phyloP scores from a whole-genome alignment of 1,140 invertebrate species.

The Drosophila oshimai region DNA sequence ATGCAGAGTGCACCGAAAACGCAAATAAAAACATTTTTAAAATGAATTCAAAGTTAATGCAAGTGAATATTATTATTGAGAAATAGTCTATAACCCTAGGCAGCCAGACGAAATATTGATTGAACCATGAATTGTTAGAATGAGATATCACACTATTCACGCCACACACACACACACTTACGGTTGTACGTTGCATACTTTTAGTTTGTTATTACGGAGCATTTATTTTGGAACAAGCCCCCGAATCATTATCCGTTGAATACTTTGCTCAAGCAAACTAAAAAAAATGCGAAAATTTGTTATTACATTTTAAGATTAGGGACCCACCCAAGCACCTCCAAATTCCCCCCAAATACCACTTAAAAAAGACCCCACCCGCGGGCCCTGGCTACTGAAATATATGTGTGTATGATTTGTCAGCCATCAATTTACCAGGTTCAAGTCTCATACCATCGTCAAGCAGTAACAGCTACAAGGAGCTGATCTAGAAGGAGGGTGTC shows the following conservation, averaged over 20 bases:
- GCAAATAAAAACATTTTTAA: conserved; percentile 44
- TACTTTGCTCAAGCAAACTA: conserved; percentile 43
- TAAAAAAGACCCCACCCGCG: background rate
- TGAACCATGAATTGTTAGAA: conserved; percentile 47
- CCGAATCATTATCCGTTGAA: conserved; percentile 8
- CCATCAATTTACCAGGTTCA: conserved; percentile 26
- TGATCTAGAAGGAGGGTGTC: conserved; percentile 24
- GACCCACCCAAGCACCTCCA: conserved; percentile 1
- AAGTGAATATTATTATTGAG: conserved; percentile 52
- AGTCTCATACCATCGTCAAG: conserved; percentile 24
- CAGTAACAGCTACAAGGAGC: conserved; percentile 1
- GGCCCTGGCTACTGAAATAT: conserved; percentile 27
- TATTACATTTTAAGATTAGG: conserved; percentile 46
- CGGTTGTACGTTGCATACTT: conserved; percentile 70
- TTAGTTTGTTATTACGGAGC: conserved; percentile 35
- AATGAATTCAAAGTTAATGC: conserved; percentile 53
- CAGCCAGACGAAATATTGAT: conserved; percentile 30
- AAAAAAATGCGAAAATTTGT: conserved; percentile 33
- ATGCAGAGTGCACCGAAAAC: conserved; percentile 47
- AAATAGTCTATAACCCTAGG: conserved; percentile 43
- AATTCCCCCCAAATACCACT: background rate
- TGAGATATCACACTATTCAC: conserved; percentile 20
- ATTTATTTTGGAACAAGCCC: conserved; percentile 9
- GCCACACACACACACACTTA: conserved; percentile 57
- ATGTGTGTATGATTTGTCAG: conserved; percentile 35